These are phyloP conservation scores for Drosophila quinaria DNA, from an alignment of 2,888 invertebrate species.

Conservation along the genomic window DNA sequence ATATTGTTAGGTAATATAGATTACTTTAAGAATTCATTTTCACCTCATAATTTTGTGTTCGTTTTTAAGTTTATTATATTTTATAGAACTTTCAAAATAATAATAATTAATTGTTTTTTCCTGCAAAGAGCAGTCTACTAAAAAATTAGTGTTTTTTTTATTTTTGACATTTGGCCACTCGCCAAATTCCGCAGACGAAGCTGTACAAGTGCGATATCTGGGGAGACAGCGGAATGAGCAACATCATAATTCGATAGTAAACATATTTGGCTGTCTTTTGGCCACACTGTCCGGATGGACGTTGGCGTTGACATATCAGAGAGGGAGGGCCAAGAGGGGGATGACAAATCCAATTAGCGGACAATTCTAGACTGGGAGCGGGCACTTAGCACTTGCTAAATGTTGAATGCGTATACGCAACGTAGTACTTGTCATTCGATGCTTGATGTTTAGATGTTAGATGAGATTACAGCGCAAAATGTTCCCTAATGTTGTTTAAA, in stretches of 20 bases:
- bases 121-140: slow-evolving; percentile 27
- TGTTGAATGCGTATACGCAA: slow-evolving; percentile 42
- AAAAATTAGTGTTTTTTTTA: slow-evolving; percentile 13
- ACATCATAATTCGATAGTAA: slow-evolving; percentile 73
- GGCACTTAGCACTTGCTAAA: slow-evolving; percentile 68
- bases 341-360: slow-evolving; percentile 74
- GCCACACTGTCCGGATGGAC: slow-evolving; percentile 25
- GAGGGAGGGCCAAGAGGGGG: slow-evolving; percentile 6
- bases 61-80: slow-evolving; percentile 17
- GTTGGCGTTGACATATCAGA: slow-evolving; percentile 29
- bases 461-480: slow-evolving; percentile 29
- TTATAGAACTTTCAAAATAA: slow-evolving; percentile 27
- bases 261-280: slow-evolving; percentile 55
- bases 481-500: slow-evolving; percentile 10
- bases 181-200: slow-evolving; percentile 48
- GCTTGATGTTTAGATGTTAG: slow-evolving; percentile 45
- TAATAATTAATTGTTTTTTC: slow-evolving; percentile 37
- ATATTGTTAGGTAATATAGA: slow-evolving; percentile 29
- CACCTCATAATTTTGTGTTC: slow-evolving; percentile 24
- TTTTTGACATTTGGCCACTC: slow-evolving; percentile 38
- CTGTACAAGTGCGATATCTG: slow-evolving; percentile 9
- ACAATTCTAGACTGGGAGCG: slow-evolving; percentile 35
- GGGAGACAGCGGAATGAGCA: slow-evolving; percentile 5
- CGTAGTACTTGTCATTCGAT: slow-evolving; percentile 42
- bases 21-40: slow-evolving; percentile 15